Base-by-base conservation (phyloP, 2,888 invertebrate genomes). In the Philaethria dido region DNA sequence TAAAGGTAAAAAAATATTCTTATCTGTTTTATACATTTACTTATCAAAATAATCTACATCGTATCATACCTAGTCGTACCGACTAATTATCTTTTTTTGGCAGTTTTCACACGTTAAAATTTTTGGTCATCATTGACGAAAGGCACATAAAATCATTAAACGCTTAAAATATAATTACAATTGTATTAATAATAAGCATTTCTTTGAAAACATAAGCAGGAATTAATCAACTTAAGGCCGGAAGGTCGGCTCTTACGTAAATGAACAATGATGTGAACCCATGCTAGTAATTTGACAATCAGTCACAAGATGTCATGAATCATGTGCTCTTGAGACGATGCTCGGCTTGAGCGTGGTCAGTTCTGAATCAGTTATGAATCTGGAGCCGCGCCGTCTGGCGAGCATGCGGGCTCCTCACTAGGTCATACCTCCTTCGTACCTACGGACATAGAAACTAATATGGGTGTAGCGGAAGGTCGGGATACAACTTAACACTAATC, bases 351-450 rank as follows among this genome's bases (percentile, higher is more conserved):
- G 77, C 73, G 75, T 83, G 85, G 86, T 84, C 87, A 87, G 83
- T 81, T 75, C 77, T 74, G 73, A 66, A 68, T 68, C 68, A 69
- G 64, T 69, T 62, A 65, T 80, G 84, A 82, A 73, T 82, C 79
- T 82, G 82, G 80, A 81, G 86, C 79, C 89, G 78, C 74, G 84
- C 87, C 76, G 91, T 90, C 90, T 89, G 80, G 77, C 70, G 65
- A 71, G 69, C 74, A 80, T 81, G 80, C 80, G 80, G 80, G 80
- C 72, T 68, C 77, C 80, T 78, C 77, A 84, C 80, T 88, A 77
- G 89, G 89, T 88, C 88, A 88, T 80, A 81, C 68, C 73, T 68
- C 70, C 73, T 68, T 72, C 70, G 71, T 68, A 72, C n/a, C n/a
- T n/a, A n/a, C n/a, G 73, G 67, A 70, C 59, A 57, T 42, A 57